Evolutionary conservation across 2,888 invertebrate species (phyloP), one percentile per base, ranked within the genome.

Genomic region (Ornithoptera priamus): DNA sequence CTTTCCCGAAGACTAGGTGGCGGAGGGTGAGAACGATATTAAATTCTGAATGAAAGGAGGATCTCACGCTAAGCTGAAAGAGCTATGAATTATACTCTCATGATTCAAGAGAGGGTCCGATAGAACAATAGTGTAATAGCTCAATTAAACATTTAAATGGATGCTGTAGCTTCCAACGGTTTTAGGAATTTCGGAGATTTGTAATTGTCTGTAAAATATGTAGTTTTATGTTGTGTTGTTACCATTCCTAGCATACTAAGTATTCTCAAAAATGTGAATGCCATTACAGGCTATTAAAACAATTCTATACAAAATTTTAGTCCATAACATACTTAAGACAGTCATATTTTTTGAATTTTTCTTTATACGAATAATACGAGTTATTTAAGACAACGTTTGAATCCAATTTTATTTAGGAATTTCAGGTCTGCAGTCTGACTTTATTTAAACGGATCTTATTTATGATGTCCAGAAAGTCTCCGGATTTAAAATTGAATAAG

Each of bases 1-100:
- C 89, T 90, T 90, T 88, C 87, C 88, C 88, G 85, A 81, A 79
- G 76, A 80, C 76, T 76, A 69, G 67, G 65, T 65, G 50, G 84
- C 85, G 88, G 89, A 90, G 91, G 91, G 92, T 90, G 92, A 88
- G 87, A 88, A 91, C 89, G 88, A 92, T 92, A 92, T 92, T 90
- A 92, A 91, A 92, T 90, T 90, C 87, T 85, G 82, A 88, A 87
- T 91, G 90, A 91, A 90, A 89, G 89, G 88, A 85, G 84, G 80
- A 87, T 87, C 86, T 84, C 75, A 75, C 81, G 81, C 83, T 87
- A 85, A 84, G 86, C 87, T 89, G 87, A 53, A 89, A 88, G 83
- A 89, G 89, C 86, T 87, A 90, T 91, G 90, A 92, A 88, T 89
- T 87, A 90, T 88, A 82, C 85, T 83, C 85, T 72, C 82, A 84